Evolutionary conservation across 2,888 invertebrate species (phyloP), one percentile per base, ranked within the genome.

Genomic region (Dryococelus australis): DNA sequence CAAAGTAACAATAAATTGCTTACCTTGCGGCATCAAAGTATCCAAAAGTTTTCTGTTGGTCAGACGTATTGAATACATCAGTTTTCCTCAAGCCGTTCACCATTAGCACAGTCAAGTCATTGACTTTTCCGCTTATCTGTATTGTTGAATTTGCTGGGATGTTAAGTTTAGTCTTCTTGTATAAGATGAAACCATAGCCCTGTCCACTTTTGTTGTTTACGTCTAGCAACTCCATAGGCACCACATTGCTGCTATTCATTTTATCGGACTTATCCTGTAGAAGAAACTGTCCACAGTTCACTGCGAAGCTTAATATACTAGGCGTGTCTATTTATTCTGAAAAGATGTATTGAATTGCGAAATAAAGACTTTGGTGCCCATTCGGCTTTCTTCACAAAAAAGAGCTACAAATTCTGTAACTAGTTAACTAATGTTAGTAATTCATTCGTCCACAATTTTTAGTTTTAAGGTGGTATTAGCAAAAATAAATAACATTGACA

Each of bases 101-200:
- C 27, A 93, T 88, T 20, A 94, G 92, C 89, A 93, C 92, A 0
- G 94, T 93, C 85, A 94, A 92, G 90, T 95, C 94, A 88, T 92
- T 92, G 20, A 93, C 92, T 87, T 92, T 91, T 12, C 93, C 93
- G 84, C 91, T 90, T 28, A 93, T 92, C 89, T 90, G 91, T 43
- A 93, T 88, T 2, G 88, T 86, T 0, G 92, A 90, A 89, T 91
- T 90, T 51, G 90, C 89, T 12, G 90, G 85, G 10, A 89, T 85
- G n/a, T 85, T 35, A 13, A 89, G 90, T 13, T 79, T 89, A 28
- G 89, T 89, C 88, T 93, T 93, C 65, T 93, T 90, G 90, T 95
- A 95, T 43, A 94, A 89, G 28, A 93, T 92, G 90, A 94, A 94
- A 0, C 95, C 95, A 89, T 93, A 94, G 88, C 93, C 93, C 91